A percentile compares a stretch with the other conserved stretches of the same genome.
Conservation (phyloP, 2,113 vertebrate species). For the Lichenostomus cassidix region DNA sequence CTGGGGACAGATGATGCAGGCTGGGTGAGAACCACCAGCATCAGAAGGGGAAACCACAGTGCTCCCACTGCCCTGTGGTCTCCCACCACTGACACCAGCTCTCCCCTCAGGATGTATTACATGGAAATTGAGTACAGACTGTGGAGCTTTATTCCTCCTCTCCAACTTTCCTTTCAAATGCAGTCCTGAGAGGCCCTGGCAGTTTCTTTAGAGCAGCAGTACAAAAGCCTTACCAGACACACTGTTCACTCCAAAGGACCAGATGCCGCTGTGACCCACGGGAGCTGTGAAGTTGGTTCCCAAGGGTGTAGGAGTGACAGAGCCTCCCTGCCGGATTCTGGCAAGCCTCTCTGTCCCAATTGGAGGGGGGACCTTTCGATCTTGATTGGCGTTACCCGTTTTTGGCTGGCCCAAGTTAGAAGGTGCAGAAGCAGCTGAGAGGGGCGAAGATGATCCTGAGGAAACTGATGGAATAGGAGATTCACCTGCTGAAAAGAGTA, state of each 20-base stretch:
- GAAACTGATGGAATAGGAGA: conserved; percentile 92
- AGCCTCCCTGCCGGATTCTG: conserved; percentile 94
- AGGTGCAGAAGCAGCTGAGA: conserved; percentile 87
- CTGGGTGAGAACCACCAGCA: neutral
- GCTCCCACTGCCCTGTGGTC: accelerated
- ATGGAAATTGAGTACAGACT: accelerated
- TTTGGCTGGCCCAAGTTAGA: conserved; percentile 88
- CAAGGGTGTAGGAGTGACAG: conserved; percentile 87
- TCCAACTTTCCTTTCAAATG: neutral
- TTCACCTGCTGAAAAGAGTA: conserved; percentile 86
- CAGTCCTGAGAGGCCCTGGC: accelerated
- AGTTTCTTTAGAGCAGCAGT: accelerated
- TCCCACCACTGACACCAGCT: neutral
- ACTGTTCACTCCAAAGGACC: conserved; percentile 96
- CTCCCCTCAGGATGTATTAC: neutral
- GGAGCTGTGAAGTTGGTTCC: conserved; percentile 93
- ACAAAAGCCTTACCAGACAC: conserved; percentile 81
- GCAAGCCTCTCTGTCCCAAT: conserved; percentile 95
- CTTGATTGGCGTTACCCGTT: conserved; percentile 80
- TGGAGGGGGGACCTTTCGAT: conserved; percentile 94
- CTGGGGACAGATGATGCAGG: neutral
- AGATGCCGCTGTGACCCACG: conserved; percentile 96
- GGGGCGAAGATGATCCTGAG: conserved; percentile 89
- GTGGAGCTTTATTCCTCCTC: neutral
- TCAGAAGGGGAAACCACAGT: neutral